phyloP scores from a whole-genome alignment of 2,888 invertebrate genomes.

The Cyrtodaria siliqua region DNA sequence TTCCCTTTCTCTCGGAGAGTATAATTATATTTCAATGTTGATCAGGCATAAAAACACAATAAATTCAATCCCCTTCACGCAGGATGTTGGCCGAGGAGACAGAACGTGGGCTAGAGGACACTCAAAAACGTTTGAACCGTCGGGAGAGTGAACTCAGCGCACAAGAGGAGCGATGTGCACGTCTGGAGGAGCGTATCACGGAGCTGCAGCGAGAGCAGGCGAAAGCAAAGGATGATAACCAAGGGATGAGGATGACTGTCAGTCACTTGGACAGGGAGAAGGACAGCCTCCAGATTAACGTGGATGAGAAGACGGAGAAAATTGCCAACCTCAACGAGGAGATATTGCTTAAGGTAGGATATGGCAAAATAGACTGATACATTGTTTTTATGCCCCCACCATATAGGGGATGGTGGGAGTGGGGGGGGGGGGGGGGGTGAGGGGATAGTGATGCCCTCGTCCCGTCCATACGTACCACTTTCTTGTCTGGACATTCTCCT shows the following conservation, averaged over 20 bases:
- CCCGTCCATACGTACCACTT: too few species aligned
- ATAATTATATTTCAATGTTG: too few species aligned
- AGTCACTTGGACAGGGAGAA: conserved; percentile 84
- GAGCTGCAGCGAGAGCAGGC: conserved; percentile 69
- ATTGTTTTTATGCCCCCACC: too few species aligned
- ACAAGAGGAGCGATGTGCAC: conserved; percentile 75
- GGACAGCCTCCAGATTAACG: conserved; percentile 81
- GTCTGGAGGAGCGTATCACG: conserved; percentile 78
- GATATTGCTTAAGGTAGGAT: conserved; percentile 75
- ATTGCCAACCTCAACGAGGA: conserved; percentile 81
- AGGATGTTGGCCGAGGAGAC: conserved; percentile 85
- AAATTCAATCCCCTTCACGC: too few species aligned
- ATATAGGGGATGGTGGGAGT: too few species aligned
- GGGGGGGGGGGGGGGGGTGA: too few species aligned
- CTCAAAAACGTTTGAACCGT: conserved; percentile 76
- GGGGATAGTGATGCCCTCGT: too few species aligned
- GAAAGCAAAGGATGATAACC: conserved; percentile 79
- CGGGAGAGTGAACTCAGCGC: conserved; percentile 80
- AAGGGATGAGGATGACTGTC: conserved; percentile 78
- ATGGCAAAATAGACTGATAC: too few species aligned
- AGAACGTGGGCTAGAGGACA: conserved; percentile 82
- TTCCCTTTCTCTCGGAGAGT: too few species aligned
- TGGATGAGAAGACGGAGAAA: conserved; percentile 84
- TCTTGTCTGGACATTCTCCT: too few species aligned
- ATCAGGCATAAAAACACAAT: too few species aligned